A percentile compares a stretch with the other conserved stretches of the same genome.
Evolutionary conservation across 1,140 invertebrate genomes (phyloP).

Genomic region (Drosophila quadrilineata): DNA sequence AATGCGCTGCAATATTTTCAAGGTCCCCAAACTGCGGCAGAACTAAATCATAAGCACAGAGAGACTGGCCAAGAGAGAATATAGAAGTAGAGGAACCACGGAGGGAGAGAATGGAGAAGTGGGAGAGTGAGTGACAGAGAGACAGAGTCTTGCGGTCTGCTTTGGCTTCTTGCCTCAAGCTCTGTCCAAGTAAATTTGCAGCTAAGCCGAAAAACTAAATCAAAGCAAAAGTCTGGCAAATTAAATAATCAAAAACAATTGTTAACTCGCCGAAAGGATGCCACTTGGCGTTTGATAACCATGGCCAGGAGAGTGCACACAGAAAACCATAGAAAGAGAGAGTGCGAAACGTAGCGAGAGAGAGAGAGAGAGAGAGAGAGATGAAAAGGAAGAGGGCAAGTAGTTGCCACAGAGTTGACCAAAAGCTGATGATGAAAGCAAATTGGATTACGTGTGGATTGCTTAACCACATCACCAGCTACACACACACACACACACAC

Average conservation of each 20-base stretch:
- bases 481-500: conserved; percentile 4
- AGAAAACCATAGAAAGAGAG: conserved; percentile 16
- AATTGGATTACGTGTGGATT: conserved; percentile 71
- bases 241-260: conserved; percentile 77
- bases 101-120: conserved; percentile 5
- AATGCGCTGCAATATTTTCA: conserved; percentile 70
- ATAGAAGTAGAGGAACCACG: not conserved
- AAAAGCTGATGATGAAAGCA: conserved; percentile 31
- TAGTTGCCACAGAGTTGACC: not conserved
- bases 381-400: not conserved
- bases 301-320: not conserved
- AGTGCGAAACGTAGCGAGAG: not conserved
- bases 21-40: conserved; percentile 65
- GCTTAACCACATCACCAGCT: conserved; percentile 33
- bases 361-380: not conserved
- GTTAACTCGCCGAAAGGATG: conserved; percentile 21
- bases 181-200: conserved; percentile 38
- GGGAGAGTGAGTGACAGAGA: not conserved
- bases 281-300: conserved; percentile 6
- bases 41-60: conserved; percentile 62
- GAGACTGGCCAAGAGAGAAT: not conserved
- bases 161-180: conserved; percentile 34
- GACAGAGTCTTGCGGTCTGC: conserved; percentile 52
- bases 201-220: conserved; percentile 60
- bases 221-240: conserved; percentile 74